Conservation (phyloP, 2,888 invertebrate genomes). For the Amphipoea lucens region DNA sequence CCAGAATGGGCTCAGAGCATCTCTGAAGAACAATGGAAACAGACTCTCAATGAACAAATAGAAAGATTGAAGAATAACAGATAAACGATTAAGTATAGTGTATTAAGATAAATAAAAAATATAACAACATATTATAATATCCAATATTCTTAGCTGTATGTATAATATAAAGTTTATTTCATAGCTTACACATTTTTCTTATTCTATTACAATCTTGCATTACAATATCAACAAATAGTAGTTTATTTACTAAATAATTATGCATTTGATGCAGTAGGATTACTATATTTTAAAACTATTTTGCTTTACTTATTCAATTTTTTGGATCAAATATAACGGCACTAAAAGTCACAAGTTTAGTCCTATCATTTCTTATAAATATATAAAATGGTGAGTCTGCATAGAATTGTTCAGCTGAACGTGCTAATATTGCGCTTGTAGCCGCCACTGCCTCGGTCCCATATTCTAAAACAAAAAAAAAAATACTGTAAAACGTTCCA, state of each 20-base stretch:
- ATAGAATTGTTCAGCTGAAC: conserved; percentile 86
- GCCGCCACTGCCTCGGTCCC: conserved; percentile 94
- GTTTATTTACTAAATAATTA: neutral
- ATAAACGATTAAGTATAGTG: conserved; percentile 63
- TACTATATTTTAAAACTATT: neutral
- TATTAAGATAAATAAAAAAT: conserved; percentile 38
- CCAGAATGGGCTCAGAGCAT: conserved; percentile 93
- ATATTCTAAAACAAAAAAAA: conserved; percentile 85
- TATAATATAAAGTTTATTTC: conserved; percentile 37
- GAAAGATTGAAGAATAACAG: conserved; percentile 81
- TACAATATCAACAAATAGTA: neutral
- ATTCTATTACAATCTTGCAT: conserved; percentile 19
- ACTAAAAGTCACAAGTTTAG: conserved; percentile 93
- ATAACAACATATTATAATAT: conserved; percentile 22
- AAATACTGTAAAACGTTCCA: neutral
- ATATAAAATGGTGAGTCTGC: conserved; percentile 94
- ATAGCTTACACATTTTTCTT: conserved; percentile 19
- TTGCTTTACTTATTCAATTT: conserved; percentile 39
- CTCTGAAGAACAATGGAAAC: conserved; percentile 93
- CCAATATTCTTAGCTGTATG: conserved; percentile 30
- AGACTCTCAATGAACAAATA: conserved; percentile 91
- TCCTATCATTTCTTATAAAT: conserved; percentile 92
- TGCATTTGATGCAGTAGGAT: too few species aligned
- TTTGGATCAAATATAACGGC: conserved; percentile 92
- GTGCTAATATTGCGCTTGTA: conserved; percentile 90